phyloP scores from a whole-genome alignment of 2,113 vertebrate genomes.

The Dolichotis patagonum region DNA sequence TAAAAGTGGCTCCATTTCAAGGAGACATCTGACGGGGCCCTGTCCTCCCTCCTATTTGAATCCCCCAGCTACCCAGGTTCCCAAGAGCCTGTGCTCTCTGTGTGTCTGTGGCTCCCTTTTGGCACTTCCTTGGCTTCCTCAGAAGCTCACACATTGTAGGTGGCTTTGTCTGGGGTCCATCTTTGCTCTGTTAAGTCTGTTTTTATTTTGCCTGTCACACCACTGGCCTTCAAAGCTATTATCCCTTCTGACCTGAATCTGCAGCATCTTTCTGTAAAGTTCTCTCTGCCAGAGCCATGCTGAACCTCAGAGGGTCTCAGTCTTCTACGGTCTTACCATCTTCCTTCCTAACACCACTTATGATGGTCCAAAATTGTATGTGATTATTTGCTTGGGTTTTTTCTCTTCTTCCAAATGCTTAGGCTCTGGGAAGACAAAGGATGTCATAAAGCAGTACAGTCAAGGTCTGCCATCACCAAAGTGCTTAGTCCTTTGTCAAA shows the following conservation, averaged over 20 bases:
- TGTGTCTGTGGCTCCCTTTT: background rate
- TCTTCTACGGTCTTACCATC: background rate
- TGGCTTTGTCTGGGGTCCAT: too few species aligned
- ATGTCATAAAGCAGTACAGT: background rate
- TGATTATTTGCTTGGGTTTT: background rate
- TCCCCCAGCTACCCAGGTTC: background rate
- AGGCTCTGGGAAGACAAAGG: background rate
- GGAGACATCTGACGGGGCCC: accelerated
- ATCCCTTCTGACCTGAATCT: background rate
- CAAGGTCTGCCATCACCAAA: background rate
- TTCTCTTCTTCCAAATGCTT: background rate
- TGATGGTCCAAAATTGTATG: accelerated
- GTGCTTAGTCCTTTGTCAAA: background rate
- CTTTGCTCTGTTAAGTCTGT: background rate
- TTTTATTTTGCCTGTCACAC: background rate
- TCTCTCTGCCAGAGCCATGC: background rate
- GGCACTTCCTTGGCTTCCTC: background rate
- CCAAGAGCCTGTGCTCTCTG: too few species aligned
- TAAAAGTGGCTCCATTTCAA: background rate
- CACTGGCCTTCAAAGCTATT: accelerated
- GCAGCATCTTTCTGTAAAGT: accelerated
- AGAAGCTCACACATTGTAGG: too few species aligned
- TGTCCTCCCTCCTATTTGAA: background rate
- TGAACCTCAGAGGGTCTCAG: background rate
- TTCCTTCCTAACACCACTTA: background rate